Percentiles rank a stretch among this genome's conserved stretches.
These are phyloP conservation scores for Agrochola lota DNA, from an alignment of 2,888 invertebrate genomes.

Conservation along the genomic window DNA sequence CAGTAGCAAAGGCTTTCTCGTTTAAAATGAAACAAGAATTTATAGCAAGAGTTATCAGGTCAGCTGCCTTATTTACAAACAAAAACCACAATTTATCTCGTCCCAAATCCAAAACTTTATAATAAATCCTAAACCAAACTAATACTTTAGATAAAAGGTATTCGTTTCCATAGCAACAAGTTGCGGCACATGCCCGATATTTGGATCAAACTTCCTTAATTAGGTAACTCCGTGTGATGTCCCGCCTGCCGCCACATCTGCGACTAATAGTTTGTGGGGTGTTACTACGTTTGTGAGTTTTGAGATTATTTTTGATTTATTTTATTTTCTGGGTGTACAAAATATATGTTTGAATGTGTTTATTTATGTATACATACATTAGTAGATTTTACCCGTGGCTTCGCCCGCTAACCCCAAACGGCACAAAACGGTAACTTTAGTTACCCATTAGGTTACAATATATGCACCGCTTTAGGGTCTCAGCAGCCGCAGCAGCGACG, in stretches of 20 bases:
- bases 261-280: conserved; percentile 66
- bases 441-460: too few relatives aligned
- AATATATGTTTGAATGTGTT: background rate
- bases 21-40: background rate
- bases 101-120: conserved; percentile 18
- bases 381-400: too few relatives aligned
- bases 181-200: conserved; percentile 38
- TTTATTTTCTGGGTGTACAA: background rate
- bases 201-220: conserved; percentile 72
- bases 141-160: conserved; percentile 37
- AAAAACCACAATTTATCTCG: too few relatives aligned
- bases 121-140: conserved; percentile 50
- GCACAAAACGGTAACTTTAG: too few relatives aligned
- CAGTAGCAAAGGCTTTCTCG: too few relatives aligned
- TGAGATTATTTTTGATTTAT: conserved; percentile 9
- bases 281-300: background rate
- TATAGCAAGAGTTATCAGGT: background rate
- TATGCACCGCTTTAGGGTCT: too few relatives aligned
- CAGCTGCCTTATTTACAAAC: background rate
- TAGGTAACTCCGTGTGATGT: conserved; percentile 72
- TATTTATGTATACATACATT: too few relatives aligned
- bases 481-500: too few relatives aligned
- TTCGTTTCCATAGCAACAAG: conserved; percentile 46
- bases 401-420: too few relatives aligned
- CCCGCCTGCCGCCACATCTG: conserved; percentile 67